Conservation (phyloP, 2,113 vertebrate genomes). For the Panthera leo region DNA sequence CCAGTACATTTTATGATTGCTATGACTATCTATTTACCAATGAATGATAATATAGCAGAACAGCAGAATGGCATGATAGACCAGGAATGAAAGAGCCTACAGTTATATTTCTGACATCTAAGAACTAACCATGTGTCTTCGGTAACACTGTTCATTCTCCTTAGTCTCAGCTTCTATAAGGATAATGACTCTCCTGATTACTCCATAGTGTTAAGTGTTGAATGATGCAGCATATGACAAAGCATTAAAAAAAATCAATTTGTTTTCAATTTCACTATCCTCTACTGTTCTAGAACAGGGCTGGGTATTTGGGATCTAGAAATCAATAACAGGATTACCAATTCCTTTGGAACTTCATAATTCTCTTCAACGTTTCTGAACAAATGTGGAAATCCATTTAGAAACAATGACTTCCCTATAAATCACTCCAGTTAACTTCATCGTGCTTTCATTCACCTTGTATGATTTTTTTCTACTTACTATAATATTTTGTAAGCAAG, state of each 20-base stretch:
- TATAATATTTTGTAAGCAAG: background rate
- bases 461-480: background rate
- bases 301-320: background rate
- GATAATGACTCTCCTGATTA: background rate
- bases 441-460: background rate
- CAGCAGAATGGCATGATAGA: background rate
- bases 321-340: background rate
- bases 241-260: background rate
- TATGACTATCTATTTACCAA: background rate
- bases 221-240: background rate
- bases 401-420: background rate
- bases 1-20: background rate
- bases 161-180: background rate
- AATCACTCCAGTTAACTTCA: background rate
- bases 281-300: background rate
- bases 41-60: background rate
- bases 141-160: background rate
- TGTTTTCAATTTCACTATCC: background rate
- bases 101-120: background rate
- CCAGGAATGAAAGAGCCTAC: background rate
- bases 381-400: background rate
- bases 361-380: constrained; percentile 23
- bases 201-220: background rate
- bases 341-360: background rate
- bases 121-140: background rate